These are phyloP conservation scores for Triplophysa dalaica DNA, from an alignment of 2,113 vertebrate genomes.

Conservation along the genomic window DNA sequence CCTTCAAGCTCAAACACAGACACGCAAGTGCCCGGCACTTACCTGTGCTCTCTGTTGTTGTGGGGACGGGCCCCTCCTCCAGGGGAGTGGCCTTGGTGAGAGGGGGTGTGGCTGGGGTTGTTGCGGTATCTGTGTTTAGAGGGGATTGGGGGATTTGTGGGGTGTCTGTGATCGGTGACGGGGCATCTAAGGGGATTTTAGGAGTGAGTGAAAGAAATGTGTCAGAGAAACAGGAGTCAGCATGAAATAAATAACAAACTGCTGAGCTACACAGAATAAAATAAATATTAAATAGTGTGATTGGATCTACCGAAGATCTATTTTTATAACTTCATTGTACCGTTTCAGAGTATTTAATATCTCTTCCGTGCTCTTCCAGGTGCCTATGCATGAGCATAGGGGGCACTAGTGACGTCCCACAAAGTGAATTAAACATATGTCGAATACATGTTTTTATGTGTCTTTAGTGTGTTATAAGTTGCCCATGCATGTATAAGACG, in stretches of 20 bases:
- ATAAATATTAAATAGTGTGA: neutral
- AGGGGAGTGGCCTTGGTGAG: slow-evolving; percentile 13
- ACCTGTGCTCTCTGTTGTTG: slow-evolving; percentile 57
- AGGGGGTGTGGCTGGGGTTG: slow-evolving; percentile 9
- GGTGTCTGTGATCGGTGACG: neutral
- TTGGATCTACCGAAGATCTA: slow-evolving; percentile 41
- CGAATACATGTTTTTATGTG: no score
- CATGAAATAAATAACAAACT: slow-evolving; percentile 22
- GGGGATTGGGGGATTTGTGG: neutral
- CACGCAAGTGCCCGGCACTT: slow-evolving; percentile 42
- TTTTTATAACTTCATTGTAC: slow-evolving; percentile 52
- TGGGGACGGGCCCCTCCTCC: slow-evolving; percentile 42
- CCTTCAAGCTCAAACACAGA: slow-evolving; percentile 7
- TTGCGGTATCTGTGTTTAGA: neutral
- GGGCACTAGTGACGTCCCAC: neutral
- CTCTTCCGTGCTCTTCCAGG: slow-evolving; percentile 14
- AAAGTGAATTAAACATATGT: neutral
- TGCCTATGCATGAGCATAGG: neutral
- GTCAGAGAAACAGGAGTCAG: slow-evolving; percentile 9
- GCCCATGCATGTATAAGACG: no score
- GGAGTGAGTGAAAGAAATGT: neutral
- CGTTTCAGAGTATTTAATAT: slow-evolving; percentile 63
- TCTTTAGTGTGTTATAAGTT: no score
- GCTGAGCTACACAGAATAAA: slow-evolving; percentile 18
- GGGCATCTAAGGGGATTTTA: slow-evolving; percentile 29